Conservation (phyloP, 37 sponge, comb jelly and placozoan genomes). For the Cliona cf. orientalis region DNA sequence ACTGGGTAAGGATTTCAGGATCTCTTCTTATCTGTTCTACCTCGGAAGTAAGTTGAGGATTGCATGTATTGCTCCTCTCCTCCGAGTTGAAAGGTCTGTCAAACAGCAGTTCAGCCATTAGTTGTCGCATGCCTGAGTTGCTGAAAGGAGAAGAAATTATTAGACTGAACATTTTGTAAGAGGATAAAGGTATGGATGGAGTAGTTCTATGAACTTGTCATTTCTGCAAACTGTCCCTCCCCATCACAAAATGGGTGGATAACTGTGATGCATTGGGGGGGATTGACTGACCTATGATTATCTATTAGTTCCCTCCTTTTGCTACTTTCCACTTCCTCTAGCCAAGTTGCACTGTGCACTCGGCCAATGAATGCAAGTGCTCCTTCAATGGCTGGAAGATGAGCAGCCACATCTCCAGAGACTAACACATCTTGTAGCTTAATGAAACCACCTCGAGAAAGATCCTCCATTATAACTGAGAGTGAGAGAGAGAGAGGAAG, state of each 20-base stretch:
- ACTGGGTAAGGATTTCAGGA: not conserved
- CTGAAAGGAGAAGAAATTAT: not conserved
- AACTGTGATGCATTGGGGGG: too few species aligned
- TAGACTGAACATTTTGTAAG: not conserved
- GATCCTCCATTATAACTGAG: conserved; percentile 13
- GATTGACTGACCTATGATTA: too few species aligned
- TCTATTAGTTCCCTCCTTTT: not conserved
- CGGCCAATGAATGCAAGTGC: not conserved
- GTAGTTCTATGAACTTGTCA: not conserved
- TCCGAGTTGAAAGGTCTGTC: conserved; percentile 1
- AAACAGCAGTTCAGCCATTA: conserved; percentile 12
- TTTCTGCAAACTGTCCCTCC: too few species aligned
- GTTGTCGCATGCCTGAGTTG: not conserved
- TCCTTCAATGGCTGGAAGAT: not conserved
- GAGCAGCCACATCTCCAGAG: not conserved
- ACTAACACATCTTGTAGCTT: not conserved
- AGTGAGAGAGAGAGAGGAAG: too few species aligned
- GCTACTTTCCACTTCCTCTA: not conserved
- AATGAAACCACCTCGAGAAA: not conserved
- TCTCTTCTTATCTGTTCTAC: not conserved
- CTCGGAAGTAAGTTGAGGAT: not conserved
- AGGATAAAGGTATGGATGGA: not conserved
- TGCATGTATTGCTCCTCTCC: not conserved
- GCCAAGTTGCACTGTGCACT: conserved; percentile 11
- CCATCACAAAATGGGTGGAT: too few species aligned